Percentiles rank a stretch among this genome's conserved stretches.
Conservation (phyloP, 2,113 vertebrate species). For the Mobula hypostoma region DNA sequence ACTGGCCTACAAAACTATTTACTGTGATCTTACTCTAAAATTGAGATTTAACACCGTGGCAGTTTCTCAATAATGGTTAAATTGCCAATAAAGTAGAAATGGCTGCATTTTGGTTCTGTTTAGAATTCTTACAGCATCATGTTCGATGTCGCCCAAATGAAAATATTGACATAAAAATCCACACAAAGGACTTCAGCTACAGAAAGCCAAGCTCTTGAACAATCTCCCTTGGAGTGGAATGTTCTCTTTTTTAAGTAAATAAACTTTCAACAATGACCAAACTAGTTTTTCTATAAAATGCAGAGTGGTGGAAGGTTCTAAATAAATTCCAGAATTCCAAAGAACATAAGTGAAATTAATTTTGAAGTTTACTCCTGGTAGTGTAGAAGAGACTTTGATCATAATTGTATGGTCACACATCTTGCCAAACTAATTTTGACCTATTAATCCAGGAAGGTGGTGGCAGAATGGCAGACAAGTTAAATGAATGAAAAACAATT, state of each 20-base stretch:
- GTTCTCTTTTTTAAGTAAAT: not conserved
- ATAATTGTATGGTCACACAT: not conserved
- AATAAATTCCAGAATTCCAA: not conserved
- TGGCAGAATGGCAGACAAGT: not conserved
- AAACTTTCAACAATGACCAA: not conserved
- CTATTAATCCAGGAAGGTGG: not conserved
- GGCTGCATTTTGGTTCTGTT: constrained; percentile 46
- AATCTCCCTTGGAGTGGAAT: not conserved
- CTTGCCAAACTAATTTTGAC: not conserved
- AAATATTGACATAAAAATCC: constrained; percentile 50
- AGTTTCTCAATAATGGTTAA: constrained; percentile 65
- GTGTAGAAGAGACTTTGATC: not conserved
- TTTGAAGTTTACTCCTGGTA: not conserved
- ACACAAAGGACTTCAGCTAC: constrained; percentile 48
- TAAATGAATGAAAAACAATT: not conserved
- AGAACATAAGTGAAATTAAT: not conserved
- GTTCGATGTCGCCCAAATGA: constrained; percentile 47
- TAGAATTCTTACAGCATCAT: constrained; percentile 28
- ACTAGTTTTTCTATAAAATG: not conserved
- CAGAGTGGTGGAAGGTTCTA: not conserved
- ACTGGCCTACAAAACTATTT: constrained; percentile 58
- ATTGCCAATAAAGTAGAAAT: constrained; percentile 63
- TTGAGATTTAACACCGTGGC: constrained; percentile 55
- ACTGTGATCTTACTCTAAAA: constrained; percentile 57
- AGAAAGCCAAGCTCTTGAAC: not conserved